These are phyloP conservation scores for Phrynocephalus vlangalii DNA, from an alignment of 2,797 vertebrate genomes.

Conservation along the genomic window DNA sequence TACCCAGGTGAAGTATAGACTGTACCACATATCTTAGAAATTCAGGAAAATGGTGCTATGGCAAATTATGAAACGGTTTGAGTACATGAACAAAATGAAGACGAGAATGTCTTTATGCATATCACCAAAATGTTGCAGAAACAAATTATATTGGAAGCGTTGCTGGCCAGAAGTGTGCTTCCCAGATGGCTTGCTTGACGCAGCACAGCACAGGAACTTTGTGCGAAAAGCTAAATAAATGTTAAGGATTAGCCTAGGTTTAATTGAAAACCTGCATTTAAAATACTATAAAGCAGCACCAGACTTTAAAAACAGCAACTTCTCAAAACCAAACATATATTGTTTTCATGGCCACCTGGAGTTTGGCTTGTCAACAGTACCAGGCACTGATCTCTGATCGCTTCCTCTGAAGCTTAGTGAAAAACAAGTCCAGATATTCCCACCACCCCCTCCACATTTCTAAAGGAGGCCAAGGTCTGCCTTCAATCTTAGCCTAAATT, in stretches of 20 bases:
- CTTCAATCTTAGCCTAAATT: slow-evolving; percentile 3
- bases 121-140: slow-evolving; percentile 55
- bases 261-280: slow-evolving; percentile 67
- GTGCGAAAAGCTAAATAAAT: slow-evolving; percentile 71
- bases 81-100: slow-evolving; percentile 54
- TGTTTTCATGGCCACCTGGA: slow-evolving; percentile 18
- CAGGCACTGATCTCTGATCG: background rate
- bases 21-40: slow-evolving; percentile 68
- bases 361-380: background rate
- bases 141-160: slow-evolving; percentile 54
- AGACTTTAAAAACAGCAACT: slow-evolving; percentile 9
- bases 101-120: slow-evolving; percentile 48
- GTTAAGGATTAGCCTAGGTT: slow-evolving; percentile 66
- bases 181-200: slow-evolving; percentile 69
- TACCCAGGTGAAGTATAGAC: slow-evolving; percentile 67
- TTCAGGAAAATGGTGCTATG: slow-evolving; percentile 43
- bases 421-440: background rate
- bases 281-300: slow-evolving; percentile 57
- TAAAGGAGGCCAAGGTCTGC: background rate
- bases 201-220: slow-evolving; percentile 62
- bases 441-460: background rate
- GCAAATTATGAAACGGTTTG: slow-evolving; percentile 58
- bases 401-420: background rate
- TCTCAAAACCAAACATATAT: slow-evolving; percentile 49
- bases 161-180: slow-evolving; percentile 67